Evolutionary conservation across 2,797 vertebrate genomes (phyloP).

Genomic region (Anisognathus igniventris): DNA sequence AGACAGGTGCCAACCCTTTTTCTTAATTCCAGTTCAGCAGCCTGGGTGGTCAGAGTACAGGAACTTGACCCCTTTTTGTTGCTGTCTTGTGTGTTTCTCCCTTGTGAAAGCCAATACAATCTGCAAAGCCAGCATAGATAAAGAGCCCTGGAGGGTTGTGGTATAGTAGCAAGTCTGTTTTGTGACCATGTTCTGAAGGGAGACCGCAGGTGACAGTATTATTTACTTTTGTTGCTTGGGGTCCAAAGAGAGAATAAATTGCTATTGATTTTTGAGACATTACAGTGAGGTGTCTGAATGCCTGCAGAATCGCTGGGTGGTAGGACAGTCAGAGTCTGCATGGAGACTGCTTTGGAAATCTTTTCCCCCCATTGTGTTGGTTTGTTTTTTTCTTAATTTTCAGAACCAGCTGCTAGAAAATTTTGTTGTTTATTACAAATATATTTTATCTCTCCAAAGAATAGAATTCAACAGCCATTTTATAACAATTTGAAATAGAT

Average conservation of each 20-base stretch:
- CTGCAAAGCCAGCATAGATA: constrained; percentile 44
- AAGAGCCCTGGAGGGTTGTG: constrained; percentile 46
- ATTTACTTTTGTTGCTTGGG: constrained; percentile 85
- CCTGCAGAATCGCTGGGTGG: constrained; percentile 71
- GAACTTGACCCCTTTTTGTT: constrained; percentile 35
- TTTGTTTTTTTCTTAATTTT: not conserved
- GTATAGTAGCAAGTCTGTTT: constrained; percentile 61
- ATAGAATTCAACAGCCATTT: not conserved
- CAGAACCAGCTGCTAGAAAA: constrained; percentile 29
- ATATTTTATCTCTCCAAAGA: not conserved
- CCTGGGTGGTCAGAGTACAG: not conserved
- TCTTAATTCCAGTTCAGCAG: not conserved
- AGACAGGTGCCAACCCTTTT: not conserved
- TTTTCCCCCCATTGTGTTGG: constrained; percentile 32
- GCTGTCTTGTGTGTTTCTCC: constrained; percentile 40
- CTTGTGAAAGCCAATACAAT: constrained; percentile 33
- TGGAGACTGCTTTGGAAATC: constrained; percentile 53
- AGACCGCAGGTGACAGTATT: constrained; percentile 81
- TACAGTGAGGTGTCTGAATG: constrained; percentile 77
- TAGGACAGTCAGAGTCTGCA: constrained; percentile 35
- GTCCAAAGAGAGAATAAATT: constrained; percentile 87
- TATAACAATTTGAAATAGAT: not conserved
- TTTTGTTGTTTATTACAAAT: constrained; percentile 33
- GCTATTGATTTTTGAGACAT: constrained; percentile 85
- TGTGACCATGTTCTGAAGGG: constrained; percentile 74